Conservation (phyloP, 2,113 vertebrate genomes). For the Gracilinanus agilis region DNA sequence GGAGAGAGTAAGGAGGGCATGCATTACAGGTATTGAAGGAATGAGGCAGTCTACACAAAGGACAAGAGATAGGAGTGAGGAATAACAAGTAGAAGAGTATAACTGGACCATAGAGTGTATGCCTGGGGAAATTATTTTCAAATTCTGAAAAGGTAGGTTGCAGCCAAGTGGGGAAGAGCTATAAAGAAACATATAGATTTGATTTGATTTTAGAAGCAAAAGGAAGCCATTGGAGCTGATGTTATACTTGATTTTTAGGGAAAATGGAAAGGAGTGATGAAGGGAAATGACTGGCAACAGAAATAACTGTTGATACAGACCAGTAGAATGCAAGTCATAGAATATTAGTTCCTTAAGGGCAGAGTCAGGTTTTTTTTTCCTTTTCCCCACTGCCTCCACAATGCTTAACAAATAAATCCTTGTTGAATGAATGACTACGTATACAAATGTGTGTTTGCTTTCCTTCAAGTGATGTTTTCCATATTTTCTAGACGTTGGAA, state of each 20-base stretch:
- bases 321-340: not conserved
- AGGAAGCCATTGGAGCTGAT: not conserved
- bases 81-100: not conserved
- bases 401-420: not conserved
- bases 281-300: not conserved
- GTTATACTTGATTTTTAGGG: not conserved
- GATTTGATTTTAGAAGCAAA: not conserved
- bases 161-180: not conserved
- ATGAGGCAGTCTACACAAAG: not conserved
- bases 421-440: not conserved
- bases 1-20: not conserved
- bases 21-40: not conserved
- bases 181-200: not conserved
- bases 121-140: not conserved
- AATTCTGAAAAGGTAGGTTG: not conserved
- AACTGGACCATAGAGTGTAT: not conserved
- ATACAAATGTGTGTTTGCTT: not conserved
- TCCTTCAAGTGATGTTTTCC: conserved; percentile 19
- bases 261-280: not conserved
- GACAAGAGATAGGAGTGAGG: not conserved
- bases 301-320: not conserved
- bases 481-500: not conserved
- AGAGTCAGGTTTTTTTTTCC: not conserved
- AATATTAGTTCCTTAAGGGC: not conserved
- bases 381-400: not conserved